A percentile compares a stretch with the other conserved stretches of the same genome.
Conservation (phyloP, 2,797 vertebrate species). For the Trachurus trachurus region DNA sequence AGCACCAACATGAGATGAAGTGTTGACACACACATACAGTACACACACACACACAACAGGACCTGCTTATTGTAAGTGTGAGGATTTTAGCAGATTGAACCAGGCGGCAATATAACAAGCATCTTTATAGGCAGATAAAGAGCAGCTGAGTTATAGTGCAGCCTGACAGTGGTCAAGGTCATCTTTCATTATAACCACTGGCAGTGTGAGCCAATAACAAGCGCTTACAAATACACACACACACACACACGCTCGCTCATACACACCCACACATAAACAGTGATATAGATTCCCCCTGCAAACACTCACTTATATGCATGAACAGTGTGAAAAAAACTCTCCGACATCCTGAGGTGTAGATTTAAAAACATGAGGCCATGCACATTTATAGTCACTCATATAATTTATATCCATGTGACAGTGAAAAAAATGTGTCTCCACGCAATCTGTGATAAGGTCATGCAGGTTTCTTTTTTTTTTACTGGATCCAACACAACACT, state of each 20-base stretch:
- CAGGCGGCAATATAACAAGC: constrained; percentile 60
- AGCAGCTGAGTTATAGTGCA: constrained; percentile 71
- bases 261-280: constrained; percentile 21
- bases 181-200: constrained; percentile 71
- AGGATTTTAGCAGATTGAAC: constrained; percentile 75
- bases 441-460: constrained; percentile 59
- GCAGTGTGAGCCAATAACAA: constrained; percentile 51
- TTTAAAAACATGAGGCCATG: constrained; percentile 60
- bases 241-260: background rate
- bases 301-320: constrained; percentile 26
- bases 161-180: constrained; percentile 75
- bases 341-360: constrained; percentile 13
- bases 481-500: constrained; percentile 51
- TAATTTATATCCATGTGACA: constrained; percentile 43
- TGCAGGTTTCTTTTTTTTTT: constrained; percentile 59
- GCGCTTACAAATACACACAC: constrained; percentile 10
- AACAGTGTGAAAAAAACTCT: constrained; percentile 20
- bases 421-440: constrained; percentile 17
- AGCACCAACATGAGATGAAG: constrained; percentile 12
- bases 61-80: constrained; percentile 52
- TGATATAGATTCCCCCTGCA: constrained; percentile 29
- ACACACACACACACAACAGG: background rate
- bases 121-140: constrained; percentile 76
- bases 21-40: background rate
- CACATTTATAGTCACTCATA: constrained; percentile 42